Evolutionary conservation across 2,113 vertebrate genomes (phyloP).

Genomic region (Elaphurus davidianus): DNA sequence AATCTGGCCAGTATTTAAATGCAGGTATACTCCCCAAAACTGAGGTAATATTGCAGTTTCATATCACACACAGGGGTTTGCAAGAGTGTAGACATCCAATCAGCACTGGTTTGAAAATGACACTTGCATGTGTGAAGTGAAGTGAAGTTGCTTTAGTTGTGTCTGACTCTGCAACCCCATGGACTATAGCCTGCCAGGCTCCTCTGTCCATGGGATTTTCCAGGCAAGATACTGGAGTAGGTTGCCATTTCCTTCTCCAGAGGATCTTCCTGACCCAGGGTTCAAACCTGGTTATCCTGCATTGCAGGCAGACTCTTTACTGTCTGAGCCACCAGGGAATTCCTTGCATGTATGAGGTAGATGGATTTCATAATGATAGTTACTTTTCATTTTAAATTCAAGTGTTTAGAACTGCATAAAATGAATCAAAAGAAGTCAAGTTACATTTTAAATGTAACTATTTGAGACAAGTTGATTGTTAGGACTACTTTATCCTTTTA

Average conservation of each 20-base stretch:
- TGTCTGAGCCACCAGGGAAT: not conserved
- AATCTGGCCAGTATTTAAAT: conserved; percentile 35
- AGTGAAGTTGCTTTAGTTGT: not conserved
- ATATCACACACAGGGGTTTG: not conserved
- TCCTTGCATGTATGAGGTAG: not conserved
- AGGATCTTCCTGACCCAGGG: not conserved
- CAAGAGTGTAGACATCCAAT: not conserved
- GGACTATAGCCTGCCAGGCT: not conserved
- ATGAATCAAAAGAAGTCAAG: not conserved
- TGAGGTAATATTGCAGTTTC: not conserved
- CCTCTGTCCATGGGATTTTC: not conserved
- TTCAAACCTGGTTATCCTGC: not conserved
- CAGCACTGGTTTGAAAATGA: not conserved
- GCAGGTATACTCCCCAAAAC: not conserved
- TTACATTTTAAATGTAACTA: not conserved
- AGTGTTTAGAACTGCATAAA: not conserved
- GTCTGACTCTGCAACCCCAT: not conserved
- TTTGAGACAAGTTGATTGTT: conserved; percentile 10
- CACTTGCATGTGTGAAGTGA: not conserved
- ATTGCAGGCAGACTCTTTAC: not conserved
- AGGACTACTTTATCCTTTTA: not conserved
- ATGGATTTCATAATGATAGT: conserved; percentile 4
- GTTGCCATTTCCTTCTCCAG: not conserved
- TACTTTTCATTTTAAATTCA: conserved; percentile 10
- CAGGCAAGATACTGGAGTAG: not conserved